A percentile compares a stretch with the other conserved stretches of the same genome.
Conservation (phyloP, 2,113 vertebrate species). For the Takifugu flavidus region DNA sequence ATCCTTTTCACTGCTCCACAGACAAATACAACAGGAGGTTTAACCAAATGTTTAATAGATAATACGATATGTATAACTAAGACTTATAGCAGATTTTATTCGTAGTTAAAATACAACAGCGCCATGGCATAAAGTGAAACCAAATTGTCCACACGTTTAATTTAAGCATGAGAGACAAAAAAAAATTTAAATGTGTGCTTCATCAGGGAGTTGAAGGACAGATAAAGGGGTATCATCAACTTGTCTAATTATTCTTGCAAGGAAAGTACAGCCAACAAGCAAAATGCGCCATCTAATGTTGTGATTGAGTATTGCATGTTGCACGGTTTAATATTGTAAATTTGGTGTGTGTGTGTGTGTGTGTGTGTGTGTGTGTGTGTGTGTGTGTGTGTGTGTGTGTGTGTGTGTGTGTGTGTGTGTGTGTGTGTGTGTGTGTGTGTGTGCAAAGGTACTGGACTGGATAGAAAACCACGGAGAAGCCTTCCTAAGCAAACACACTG, state of each 20-base stretch:
- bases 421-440: conserved; percentile 18
- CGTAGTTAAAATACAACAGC: conserved; percentile 24
- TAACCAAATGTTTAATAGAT: conserved; percentile 41
- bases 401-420: conserved; percentile 1
- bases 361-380: conserved; percentile 17
- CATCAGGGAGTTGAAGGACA: background rate
- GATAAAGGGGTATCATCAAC: background rate
- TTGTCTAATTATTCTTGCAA: conserved; percentile 3
- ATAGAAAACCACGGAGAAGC: conserved; percentile 98
- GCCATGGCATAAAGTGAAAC: conserved; percentile 24
- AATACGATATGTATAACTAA: conserved; percentile 27
- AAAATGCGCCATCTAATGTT: conserved; percentile 53
- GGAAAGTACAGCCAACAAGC: conserved; percentile 3
- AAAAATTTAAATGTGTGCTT: too few relatives aligned
- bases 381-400: conserved; percentile 17
- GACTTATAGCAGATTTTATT: conserved; percentile 31
- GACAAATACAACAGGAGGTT: conserved; percentile 29
- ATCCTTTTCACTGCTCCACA: conserved; percentile 35
- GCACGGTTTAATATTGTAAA: background rate
- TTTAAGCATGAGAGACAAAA: conserved; percentile 20
- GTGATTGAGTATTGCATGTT: conserved; percentile 7
- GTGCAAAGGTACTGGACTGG: conserved; percentile 91
- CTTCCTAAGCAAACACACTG: conserved; percentile 96
- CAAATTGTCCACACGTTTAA: conserved; percentile 20
- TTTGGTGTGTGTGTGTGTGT: conserved; percentile 13